phyloP scores from a whole-genome alignment of 2,113 vertebrate species.

The Chaetodon auriga region DNA sequence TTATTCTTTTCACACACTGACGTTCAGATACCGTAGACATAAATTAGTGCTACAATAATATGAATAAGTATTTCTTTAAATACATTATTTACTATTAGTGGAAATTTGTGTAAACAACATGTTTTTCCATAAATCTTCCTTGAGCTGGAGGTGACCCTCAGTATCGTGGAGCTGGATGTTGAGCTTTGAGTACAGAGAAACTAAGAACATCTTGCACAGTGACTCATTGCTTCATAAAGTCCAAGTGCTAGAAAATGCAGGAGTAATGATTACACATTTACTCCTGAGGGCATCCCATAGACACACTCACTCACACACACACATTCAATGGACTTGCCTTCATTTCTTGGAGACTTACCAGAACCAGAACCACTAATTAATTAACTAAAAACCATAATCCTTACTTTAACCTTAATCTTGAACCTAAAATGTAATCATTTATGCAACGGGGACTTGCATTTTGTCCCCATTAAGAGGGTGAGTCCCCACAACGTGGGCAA shows the following conservation, averaged over 20 bases:
- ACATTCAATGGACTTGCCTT: too few species aligned
- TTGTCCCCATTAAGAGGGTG: too few species aligned
- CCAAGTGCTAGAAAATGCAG: conserved; percentile 33
- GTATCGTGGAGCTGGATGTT: neutral
- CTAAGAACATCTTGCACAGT: conserved; percentile 26
- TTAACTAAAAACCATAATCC: too few species aligned
- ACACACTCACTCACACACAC: neutral
- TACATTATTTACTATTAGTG: neutral
- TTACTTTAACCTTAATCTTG: too few species aligned
- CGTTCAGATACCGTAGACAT: neutral
- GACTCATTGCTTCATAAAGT: conserved; percentile 43
- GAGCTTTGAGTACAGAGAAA: neutral
- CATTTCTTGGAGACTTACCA: too few species aligned
- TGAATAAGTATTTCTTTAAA: neutral
- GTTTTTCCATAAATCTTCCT: neutral
- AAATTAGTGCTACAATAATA: neutral
- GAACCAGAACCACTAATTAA: too few species aligned
- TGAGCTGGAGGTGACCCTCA: neutral
- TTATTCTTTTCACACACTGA: neutral
- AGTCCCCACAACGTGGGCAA: too few species aligned
- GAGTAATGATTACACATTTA: conserved; percentile 64
- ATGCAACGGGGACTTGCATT: too few species aligned
- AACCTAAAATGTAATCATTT: too few species aligned
- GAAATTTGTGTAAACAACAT: neutral
- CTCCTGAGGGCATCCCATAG: conserved; percentile 29